Evolutionary conservation across 2,113 vertebrate species (phyloP), one percentile per base, ranked within the genome.

Genomic region (Sinocyclocheilus grahami): DNA sequence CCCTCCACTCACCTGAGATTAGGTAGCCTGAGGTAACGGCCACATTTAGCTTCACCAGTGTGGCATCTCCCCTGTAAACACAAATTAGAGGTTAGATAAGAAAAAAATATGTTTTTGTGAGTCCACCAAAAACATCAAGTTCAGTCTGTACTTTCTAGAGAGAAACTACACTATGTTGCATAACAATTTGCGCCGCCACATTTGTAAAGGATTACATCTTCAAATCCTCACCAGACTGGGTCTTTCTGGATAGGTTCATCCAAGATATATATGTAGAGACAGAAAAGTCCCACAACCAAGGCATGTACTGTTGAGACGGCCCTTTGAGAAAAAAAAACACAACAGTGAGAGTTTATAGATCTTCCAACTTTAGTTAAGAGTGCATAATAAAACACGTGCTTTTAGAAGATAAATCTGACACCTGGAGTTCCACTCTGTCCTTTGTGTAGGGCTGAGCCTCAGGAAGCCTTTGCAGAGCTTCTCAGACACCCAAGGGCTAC

Each of bases 381-480:
- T 42, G 58, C 22, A 65, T 65, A 65, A 51, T 27, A 37, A 83
- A 83, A 53, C 4, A 27, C 20, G 33, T 30, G n/a, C 60, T 53
- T 51, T 39, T 71, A 39, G 11, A 20, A 13, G 82, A 87, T 46
- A 16, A 6, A 48, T 58, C 22, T 12, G 78, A 30, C 95, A 97
- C 96, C 96, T 97, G 93, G 96, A 96, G 92, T 96, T 96, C 97
- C 97, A 97, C 91, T 97, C 97, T 0, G 96, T 95, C 92, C 94
- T 96, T 93, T 96, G 95, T 86, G 93, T 93, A 55, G 83, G 86
- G 86, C 87, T 95, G 86, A 97, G 95, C 82, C 58, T 90, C 78
- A 87, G 92, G 92, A 95, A 97, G 89, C 95, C 94, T 83, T 93
- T 82, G 87, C 93, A 94, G 89, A 97, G 24, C 82, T 89, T 93